Conservation (phyloP, 2,797 vertebrate genomes). For the Taenioides sp. region DNA sequence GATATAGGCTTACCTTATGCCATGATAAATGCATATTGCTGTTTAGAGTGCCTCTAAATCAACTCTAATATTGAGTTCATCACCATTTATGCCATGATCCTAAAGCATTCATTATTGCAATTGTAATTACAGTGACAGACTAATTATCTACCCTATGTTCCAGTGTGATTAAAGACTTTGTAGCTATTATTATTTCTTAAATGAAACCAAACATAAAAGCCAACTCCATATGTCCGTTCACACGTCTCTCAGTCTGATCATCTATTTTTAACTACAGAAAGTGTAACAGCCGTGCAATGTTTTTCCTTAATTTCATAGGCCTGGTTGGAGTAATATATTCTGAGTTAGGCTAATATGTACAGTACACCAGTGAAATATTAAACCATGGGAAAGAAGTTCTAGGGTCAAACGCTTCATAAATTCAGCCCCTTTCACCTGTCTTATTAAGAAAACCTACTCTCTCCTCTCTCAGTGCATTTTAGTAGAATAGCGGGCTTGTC, state of each 20-base stretch:
- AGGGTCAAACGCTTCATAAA: constrained; percentile 68
- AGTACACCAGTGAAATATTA: constrained; percentile 65
- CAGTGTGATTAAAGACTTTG: background rate
- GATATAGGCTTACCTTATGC: background rate
- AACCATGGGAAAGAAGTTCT: constrained; percentile 64
- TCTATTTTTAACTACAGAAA: constrained; percentile 29
- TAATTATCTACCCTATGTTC: background rate
- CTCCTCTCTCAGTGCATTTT: constrained; percentile 40
- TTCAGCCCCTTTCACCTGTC: constrained; percentile 46
- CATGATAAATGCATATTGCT: background rate
- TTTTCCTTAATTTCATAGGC: constrained; percentile 58
- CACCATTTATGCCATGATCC: background rate
- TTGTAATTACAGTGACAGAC: background rate
- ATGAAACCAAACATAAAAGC: background rate
- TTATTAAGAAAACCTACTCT: constrained; percentile 35
- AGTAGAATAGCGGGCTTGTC: constrained; percentile 35
- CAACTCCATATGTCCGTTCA: background rate
- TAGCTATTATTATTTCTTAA: background rate
- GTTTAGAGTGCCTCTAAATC: background rate
- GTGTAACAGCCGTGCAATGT: constrained; percentile 30
- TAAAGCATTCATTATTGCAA: background rate
- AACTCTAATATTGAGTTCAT: background rate
- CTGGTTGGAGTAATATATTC: constrained; percentile 53
- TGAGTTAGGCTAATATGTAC: constrained; percentile 49
- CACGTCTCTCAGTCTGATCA: background rate